Percentiles rank a stretch among this genome's conserved stretches.
These are phyloP conservation scores for Lytechinus variegatus DNA, from an alignment of 35 echinoderm and acorn worm species.

Conservation along the genomic window DNA sequence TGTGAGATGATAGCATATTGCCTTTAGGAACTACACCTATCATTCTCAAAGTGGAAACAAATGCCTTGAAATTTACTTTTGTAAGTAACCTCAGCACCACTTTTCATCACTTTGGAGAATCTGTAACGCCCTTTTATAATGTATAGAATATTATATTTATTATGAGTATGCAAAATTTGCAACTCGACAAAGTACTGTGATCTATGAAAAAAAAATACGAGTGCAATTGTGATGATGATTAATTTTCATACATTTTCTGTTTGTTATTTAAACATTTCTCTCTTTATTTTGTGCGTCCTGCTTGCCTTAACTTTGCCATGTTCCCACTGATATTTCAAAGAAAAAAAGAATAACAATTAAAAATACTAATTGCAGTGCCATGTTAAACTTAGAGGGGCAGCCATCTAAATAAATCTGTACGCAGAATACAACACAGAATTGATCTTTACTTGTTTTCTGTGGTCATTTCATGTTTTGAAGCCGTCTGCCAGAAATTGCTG, in stretches of 20 bases:
- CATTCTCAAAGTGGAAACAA: neutral
- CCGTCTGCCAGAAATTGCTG: neutral
- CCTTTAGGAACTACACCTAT: neutral
- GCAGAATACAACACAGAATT: neutral
- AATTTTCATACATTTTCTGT: neutral
- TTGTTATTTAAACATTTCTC: neutral
- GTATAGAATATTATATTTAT: neutral
- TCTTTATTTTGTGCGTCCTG: neutral
- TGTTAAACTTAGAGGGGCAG: neutral
- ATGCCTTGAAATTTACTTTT: slow-evolving; percentile 14
- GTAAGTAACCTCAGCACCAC: neutral
- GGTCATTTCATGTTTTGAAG: too few relatives aligned
- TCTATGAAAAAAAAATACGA: neutral
- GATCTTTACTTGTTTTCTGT: neutral
- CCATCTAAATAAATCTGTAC: neutral
- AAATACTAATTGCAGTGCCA: slow-evolving; percentile 10
- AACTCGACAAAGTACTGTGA: neutral
- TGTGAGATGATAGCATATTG: neutral
- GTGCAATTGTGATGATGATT: neutral
- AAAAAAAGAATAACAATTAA: neutral
- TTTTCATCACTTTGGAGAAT: slow-evolving; percentile 10
- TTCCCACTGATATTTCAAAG: neutral
- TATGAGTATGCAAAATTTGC: neutral
- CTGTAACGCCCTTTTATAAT: slow-evolving; percentile 12
- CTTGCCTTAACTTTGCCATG: neutral